Conservation (phyloP, 2,797 vertebrate genomes). For the Aeoliscus strigatus region DNA sequence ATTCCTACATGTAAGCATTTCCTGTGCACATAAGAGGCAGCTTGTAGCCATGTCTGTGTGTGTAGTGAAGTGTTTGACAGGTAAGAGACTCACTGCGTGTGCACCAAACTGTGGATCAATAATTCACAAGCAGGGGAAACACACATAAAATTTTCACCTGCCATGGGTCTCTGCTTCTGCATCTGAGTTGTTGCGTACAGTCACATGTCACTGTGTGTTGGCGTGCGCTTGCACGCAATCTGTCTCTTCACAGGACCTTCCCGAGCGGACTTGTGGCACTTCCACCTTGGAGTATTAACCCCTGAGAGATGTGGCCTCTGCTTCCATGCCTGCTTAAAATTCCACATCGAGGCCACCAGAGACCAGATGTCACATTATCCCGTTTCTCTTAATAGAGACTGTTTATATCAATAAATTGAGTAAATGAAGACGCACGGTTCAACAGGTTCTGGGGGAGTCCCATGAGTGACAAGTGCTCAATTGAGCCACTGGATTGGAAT, state of each 20-base stretch:
- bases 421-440: slow-evolving; percentile 63
- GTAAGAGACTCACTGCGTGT: slow-evolving; percentile 43
- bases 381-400: slow-evolving; percentile 66
- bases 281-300: slow-evolving; percentile 41
- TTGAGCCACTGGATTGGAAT: slow-evolving; percentile 66
- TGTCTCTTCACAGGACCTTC: slow-evolving; percentile 33
- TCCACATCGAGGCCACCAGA: slow-evolving; percentile 60
- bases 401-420: slow-evolving; percentile 75
- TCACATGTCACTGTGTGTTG: slow-evolving; percentile 14
- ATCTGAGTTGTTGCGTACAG: slow-evolving; percentile 11
- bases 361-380: slow-evolving; percentile 63
- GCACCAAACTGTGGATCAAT: slow-evolving; percentile 59
- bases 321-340: slow-evolving; percentile 51
- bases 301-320: slow-evolving; percentile 44
- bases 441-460: slow-evolving; percentile 55
- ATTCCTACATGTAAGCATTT: slow-evolving; percentile 17
- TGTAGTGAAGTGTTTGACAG: slow-evolving; percentile 53
- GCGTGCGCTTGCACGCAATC: slow-evolving; percentile 12
- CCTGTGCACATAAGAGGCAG: slow-evolving; percentile 12
- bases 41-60: slow-evolving; percentile 25
- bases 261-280: slow-evolving; percentile 39
- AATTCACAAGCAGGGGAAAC: slow-evolving; percentile 59
- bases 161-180: slow-evolving; percentile 23
- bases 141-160: slow-evolving; percentile 49
- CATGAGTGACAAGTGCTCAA: slow-evolving; percentile 64